phyloP scores from a whole-genome alignment of 2,797 vertebrate genomes.

The Muscicapa comitata region DNA sequence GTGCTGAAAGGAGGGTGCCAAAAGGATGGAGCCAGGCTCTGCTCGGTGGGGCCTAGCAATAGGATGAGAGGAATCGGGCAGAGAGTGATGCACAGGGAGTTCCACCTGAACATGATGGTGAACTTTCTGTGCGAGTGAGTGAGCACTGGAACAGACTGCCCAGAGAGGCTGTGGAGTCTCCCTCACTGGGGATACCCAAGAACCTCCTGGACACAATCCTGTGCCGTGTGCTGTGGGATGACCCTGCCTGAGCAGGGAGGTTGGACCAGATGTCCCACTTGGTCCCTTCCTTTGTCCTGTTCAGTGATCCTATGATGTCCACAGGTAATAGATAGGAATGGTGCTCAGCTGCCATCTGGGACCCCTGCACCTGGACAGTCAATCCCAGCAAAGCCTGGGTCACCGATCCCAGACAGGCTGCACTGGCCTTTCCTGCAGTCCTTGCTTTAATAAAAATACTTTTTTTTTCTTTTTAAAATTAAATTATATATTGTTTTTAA shows the following conservation, averaged over 20 bases:
- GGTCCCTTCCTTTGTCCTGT: background rate
- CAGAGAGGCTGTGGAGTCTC: background rate
- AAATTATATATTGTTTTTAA: rapidly evolving
- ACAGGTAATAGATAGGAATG: background rate
- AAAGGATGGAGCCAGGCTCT: background rate
- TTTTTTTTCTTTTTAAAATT: background rate
- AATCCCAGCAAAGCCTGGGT: background rate
- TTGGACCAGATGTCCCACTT: background rate
- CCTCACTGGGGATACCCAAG: background rate
- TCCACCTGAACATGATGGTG: background rate
- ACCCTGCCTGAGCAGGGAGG: background rate
- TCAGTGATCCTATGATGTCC: background rate
- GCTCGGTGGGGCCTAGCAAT: background rate
- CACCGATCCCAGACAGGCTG: rapidly evolving
- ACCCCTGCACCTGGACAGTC: rapidly evolving
- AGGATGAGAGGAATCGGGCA: rapidly evolving
- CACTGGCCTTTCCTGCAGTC: too few relatives aligned
- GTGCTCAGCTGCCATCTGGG: background rate
- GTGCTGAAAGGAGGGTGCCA: background rate
- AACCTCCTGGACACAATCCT: too few relatives aligned
- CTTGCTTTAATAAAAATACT: background rate
- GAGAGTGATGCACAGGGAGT: background rate
- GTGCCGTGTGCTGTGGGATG: background rate
- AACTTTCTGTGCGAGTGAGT: rapidly evolving
- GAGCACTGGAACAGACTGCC: background rate